Evolutionary conservation across 2,888 invertebrate genomes (phyloP), one percentile per base, ranked within the genome.

Genomic region (Meliscaeva auricollis): DNA sequence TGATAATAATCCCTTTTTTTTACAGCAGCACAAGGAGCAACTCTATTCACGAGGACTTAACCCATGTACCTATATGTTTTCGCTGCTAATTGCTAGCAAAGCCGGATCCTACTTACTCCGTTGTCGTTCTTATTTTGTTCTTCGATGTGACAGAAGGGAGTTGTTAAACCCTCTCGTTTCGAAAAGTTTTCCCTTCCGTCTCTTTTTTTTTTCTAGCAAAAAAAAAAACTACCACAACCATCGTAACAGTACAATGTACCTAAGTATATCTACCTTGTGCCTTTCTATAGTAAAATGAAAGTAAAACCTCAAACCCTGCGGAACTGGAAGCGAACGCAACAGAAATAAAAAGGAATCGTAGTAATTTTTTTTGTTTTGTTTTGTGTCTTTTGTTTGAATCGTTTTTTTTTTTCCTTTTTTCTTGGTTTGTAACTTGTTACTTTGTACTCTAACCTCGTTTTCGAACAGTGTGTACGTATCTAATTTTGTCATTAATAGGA

Each of bases 81-180:
- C 56, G 60, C 68, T 76, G 69, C 81, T 85, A 85, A 85, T 85
- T 81, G 76, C 72, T 66, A 54, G 56, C 84, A 81, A 44, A 60
- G 52, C 35, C 41, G 41, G 62, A 73, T 83, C 44, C 68, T 74
- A 52, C 38, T 66, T 26, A 72, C 60, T 68, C 15, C 38, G 52
- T 41, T 41, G 41, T 66, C 60, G 44, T 52, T 62, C 30, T 20
- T 66, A 32, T 68, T 38, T 52, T 54, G n/a, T 26, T 20, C 26
- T 66, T 70, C 50, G 50, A 64, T 66, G 58, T 70, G 56, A 70
- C 69, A 54, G 30, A 46, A n/a, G 46, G 54, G 80, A 76, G 52
- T 62, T 70, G 46, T 56, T 79, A 80, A 76, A 64, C 15, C 75
- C 68, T 72, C 32, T 80, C 22, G 66, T 85, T 81, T 76, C 73